A percentile compares a stretch with the other conserved stretches of the same genome.
Evolutionary conservation across 2,113 vertebrate genomes (phyloP).

Genomic region (Promerops cafer): DNA sequence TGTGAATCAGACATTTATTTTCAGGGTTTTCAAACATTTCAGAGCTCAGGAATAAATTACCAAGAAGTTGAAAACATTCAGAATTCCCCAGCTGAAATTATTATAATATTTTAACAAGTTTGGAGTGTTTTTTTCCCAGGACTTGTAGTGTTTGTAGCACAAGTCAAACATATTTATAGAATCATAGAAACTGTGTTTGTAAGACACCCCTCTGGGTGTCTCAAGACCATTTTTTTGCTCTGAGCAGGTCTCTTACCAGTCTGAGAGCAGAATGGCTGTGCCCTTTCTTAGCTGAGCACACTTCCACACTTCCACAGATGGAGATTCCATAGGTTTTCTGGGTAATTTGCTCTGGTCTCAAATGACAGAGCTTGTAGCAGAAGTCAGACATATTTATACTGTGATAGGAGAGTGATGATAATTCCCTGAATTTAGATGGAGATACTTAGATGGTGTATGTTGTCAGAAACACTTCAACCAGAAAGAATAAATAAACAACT

Average conservation of each 20-base stretch:
- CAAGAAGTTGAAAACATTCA: background rate
- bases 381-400: background rate
- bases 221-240: background rate
- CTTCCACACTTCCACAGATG: background rate
- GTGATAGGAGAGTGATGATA: background rate
- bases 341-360: background rate
- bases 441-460: background rate
- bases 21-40: constrained; percentile 27
- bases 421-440: background rate
- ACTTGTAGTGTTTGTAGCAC: background rate
- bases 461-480: background rate
- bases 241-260: background rate
- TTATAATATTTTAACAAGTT: constrained; percentile 4
- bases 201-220: background rate
- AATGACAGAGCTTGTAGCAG: background rate
- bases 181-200: background rate
- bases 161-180: background rate
- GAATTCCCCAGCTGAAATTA: background rate
- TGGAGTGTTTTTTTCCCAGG: background rate
- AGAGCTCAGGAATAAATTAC: constrained; percentile 14
- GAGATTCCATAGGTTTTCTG: background rate
- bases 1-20: background rate
- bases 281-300: background rate
- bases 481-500: background rate
- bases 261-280: background rate